Evolutionary conservation across 2,113 vertebrate species (phyloP).

Genomic region (Pangasianodon hypophthalmus): DNA sequence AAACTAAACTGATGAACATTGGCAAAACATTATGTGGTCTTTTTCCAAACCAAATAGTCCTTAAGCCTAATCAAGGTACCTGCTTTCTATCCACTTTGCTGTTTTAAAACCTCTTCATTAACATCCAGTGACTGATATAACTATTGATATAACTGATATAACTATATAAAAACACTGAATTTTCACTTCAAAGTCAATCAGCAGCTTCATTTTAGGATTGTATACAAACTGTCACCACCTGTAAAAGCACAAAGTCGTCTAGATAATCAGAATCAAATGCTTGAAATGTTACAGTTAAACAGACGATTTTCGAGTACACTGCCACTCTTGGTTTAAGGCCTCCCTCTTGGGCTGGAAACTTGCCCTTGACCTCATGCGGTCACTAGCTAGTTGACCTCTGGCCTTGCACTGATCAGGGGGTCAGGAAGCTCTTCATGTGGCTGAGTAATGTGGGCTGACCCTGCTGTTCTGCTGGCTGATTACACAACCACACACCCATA

Average conservation of each 20-base stretch:
- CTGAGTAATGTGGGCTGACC: slow-evolving; percentile 31
- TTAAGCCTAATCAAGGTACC: neutral
- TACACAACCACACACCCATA: slow-evolving; percentile 36
- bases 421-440: slow-evolving; percentile 38
- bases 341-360: neutral
- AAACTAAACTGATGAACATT: neutral
- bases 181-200: neutral
- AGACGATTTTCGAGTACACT: neutral
- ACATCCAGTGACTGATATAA: neutral
- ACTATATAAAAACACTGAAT: neutral
- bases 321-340: neutral
- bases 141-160: too few relatives aligned
- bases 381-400: slow-evolving; percentile 47
- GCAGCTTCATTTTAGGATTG: neutral
- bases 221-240: neutral
- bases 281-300: neutral
- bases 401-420: slow-evolving; percentile 24
- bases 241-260: neutral
- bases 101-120: neutral
- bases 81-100: neutral
- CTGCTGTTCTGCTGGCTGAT: slow-evolving; percentile 39
- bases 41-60: slow-evolving; percentile 5
- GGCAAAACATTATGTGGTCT: neutral
- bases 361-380: slow-evolving; percentile 40
- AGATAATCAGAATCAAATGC: neutral